These are phyloP conservation scores for Diplodus sargus DNA, from an alignment of 2,797 vertebrate genomes.

Conservation along the genomic window DNA sequence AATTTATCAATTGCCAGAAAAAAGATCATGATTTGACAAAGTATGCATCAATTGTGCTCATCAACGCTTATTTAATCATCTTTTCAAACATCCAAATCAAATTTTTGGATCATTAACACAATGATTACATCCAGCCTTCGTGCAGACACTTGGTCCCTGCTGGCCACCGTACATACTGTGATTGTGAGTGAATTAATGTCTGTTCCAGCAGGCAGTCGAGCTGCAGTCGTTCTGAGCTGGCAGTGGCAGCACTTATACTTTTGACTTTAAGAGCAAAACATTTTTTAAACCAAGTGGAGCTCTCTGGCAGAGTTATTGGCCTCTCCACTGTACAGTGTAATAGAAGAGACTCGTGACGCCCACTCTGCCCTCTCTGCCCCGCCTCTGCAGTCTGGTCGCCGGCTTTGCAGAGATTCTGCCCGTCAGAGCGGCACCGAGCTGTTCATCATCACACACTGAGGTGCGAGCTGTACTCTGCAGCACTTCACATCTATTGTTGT, in stretches of 20 bases:
- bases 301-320: slow-evolving; percentile 49
- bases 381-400: slow-evolving; percentile 49
- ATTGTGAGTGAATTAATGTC: neutral
- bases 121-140: no score
- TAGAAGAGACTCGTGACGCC: slow-evolving; percentile 35
- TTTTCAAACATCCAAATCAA: neutral
- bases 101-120: no score
- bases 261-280: slow-evolving; percentile 36
- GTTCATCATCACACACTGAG: slow-evolving; percentile 12
- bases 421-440: neutral
- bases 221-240: slow-evolving; percentile 6
- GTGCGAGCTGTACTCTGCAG: neutral
- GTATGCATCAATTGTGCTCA: no score
- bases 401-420: slow-evolving; percentile 8
- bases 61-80: no score
- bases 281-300: slow-evolving; percentile 31
- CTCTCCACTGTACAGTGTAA: slow-evolving; percentile 36
- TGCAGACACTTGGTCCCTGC: neutral
- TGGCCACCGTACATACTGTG: neutral
- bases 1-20: no score
- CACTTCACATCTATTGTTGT: slow-evolving; percentile 4
- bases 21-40: no score
- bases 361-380: slow-evolving; percentile 34
- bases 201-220: no score
- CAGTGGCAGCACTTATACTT: slow-evolving; percentile 28